Evolutionary conservation across 2,888 invertebrate species (phyloP), one percentile per base, ranked within the genome.

Genomic region (Nemapogon koenigi): DNA sequence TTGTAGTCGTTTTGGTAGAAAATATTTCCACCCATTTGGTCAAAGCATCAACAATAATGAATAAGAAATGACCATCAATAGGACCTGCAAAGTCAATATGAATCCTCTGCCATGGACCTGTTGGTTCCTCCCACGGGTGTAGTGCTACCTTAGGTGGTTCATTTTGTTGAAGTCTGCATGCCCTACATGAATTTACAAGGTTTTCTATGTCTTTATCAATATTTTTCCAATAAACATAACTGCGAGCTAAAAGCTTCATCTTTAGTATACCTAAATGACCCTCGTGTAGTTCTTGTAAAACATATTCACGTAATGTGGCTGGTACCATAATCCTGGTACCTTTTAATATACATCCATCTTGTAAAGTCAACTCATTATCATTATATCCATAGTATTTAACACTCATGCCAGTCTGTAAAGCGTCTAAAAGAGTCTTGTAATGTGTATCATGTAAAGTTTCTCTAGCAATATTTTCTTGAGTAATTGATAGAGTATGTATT

Each of bases 1-100:
- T 16, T 29, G 44, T 43, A 15, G 40, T 46, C 7, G 37, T 38
- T 18, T 25, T 14, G 14, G 32, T 31, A 15, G 32, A 16, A 6
- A 31, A 4, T 4, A 31, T 14, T 26, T 40, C 37, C 6, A 40
- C 8, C 37, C 40, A 37, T 28, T 40, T 43, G 7, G 43, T 40
- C 29, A 35, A 42, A 1, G 39, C 41, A 32, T 46, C 47, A 4
- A 45, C 44, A 0, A 45, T 28, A 16, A 46, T 44, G 1, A 46
- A 14, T 14, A 45, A 39, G 19, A 42, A 41, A n/a, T 40, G 10
- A 8, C 38, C 40, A 22, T 31, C 22, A 11, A 43, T 40, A 25
- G 43, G 44, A 11, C 48, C 44, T 2, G 44, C 43, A 40, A 35
- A 48, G 22, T 48, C 52, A 17, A 59, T 47, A 37, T 57, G 58